These are phyloP conservation scores for Drosophila simulans DNA, from an alignment of 1,140 invertebrate species.

Conservation along the genomic window DNA sequence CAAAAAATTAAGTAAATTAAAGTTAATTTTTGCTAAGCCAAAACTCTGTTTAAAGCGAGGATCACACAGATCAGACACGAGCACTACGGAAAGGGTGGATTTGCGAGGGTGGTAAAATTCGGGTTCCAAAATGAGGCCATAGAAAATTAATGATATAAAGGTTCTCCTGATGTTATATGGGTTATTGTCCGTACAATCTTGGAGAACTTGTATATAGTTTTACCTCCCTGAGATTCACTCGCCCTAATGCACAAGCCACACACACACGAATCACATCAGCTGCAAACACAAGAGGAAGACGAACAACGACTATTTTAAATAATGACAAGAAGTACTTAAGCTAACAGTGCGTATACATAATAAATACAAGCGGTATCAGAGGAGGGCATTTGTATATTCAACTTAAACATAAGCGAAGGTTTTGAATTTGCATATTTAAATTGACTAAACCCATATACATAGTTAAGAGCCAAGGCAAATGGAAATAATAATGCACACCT, in stretches of 20 bases:
- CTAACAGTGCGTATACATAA: conserved; percentile 70
- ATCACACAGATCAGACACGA: conserved; percentile 18
- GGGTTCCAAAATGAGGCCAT: not conserved
- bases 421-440: conserved; percentile 78
- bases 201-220: not conserved
- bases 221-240: not conserved
- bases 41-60: conserved; percentile 51
- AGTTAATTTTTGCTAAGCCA: conserved; percentile 72
- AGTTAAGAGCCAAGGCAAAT: conserved; percentile 49
- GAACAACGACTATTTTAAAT: conserved; percentile 80
- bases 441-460: conserved; percentile 47
- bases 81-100: conserved; percentile 4
- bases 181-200: too few relatives aligned
- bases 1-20: conserved; percentile 50
- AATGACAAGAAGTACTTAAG: conserved; percentile 56
- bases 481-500: conserved; percentile 70
- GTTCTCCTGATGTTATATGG: not conserved
- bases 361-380: conserved; percentile 27
- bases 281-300: conserved; percentile 45
- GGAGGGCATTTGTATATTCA: conserved; percentile 72
- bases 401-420: conserved; percentile 72
- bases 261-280: conserved; percentile 43
- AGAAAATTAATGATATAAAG: too few relatives aligned
- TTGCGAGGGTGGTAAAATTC: not conserved
- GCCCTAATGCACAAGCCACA: conserved; percentile 38